phyloP scores from a whole-genome alignment of 35 echinoderm and acorn worm species.

The Heliocidaris tuberculata region DNA sequence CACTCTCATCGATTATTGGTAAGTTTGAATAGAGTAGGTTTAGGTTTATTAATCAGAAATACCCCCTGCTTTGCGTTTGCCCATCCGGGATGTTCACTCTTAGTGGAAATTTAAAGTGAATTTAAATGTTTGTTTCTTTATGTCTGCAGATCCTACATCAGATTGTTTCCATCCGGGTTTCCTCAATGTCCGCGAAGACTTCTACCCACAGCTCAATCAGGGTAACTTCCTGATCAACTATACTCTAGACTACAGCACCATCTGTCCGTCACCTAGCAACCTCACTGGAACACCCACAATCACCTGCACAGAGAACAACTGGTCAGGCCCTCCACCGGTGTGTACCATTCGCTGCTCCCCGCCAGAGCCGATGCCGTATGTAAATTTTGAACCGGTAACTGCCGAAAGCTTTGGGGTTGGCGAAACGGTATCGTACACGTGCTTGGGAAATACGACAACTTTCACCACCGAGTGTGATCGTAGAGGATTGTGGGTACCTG shows the following conservation, averaged over 20 bases:
- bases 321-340: background rate
- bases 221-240: background rate
- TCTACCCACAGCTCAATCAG: background rate
- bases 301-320: background rate
- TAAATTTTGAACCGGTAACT: background rate
- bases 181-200: background rate
- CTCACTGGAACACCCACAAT: background rate
- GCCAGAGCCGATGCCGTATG: background rate
- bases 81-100: no score
- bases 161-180: conserved; percentile 44
- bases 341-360: conserved; percentile 32
- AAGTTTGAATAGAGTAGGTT: no score
- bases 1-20: no score
- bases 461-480: background rate
- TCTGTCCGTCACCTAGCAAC: background rate
- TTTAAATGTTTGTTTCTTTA: background rate
- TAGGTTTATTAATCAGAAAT: no score
- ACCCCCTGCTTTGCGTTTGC: no score
- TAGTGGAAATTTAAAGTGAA: no score
- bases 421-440: conserved; percentile 21
- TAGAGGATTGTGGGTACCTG: background rate
- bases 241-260: conserved; percentile 13
- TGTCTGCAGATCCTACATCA: background rate
- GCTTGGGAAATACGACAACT: conserved; percentile 3
- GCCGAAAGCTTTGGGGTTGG: background rate